Conservation (phyloP, 2,888 invertebrate species). For the Acheta domesticus region DNA sequence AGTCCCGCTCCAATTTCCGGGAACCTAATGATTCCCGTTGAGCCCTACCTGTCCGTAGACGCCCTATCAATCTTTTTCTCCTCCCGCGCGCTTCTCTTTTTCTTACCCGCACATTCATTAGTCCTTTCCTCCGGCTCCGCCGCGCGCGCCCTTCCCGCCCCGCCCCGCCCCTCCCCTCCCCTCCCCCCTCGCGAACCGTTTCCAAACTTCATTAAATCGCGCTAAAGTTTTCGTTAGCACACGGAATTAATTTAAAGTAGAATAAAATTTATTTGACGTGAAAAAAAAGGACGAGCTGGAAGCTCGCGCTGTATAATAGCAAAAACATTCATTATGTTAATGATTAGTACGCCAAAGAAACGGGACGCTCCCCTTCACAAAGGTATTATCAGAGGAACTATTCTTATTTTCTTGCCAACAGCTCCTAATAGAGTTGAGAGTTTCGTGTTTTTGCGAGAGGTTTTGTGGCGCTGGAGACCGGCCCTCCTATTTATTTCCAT, state of each 20-base stretch:
- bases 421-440: slow-evolving; percentile 18
- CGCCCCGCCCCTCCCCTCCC: too few relatives aligned
- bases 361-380: neutral
- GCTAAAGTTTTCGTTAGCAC: slow-evolving; percentile 18
- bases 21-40: slow-evolving; percentile 27
- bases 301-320: neutral
- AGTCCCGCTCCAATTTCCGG: too few relatives aligned
- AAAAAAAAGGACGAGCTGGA: neutral
- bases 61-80: slow-evolving; percentile 25
- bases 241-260: slow-evolving; percentile 18
- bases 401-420: slow-evolving; percentile 10
- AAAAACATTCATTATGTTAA: slow-evolving; percentile 18
- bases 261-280: slow-evolving; percentile 18
- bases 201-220: slow-evolving; percentile 20
- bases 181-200: neutral
- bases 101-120: neutral
- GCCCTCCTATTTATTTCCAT: neutral
- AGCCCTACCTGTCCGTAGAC: slow-evolving; percentile 27
- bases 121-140: neutral
- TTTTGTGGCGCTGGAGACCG: neutral
- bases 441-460: slow-evolving; percentile 6
- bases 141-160: neutral
- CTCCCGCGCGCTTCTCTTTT: neutral
- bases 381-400: slow-evolving; percentile 6
- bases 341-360: neutral